These are phyloP conservation scores for Epinotia nisella DNA, from an alignment of 2,888 invertebrate species.

Conservation along the genomic window DNA sequence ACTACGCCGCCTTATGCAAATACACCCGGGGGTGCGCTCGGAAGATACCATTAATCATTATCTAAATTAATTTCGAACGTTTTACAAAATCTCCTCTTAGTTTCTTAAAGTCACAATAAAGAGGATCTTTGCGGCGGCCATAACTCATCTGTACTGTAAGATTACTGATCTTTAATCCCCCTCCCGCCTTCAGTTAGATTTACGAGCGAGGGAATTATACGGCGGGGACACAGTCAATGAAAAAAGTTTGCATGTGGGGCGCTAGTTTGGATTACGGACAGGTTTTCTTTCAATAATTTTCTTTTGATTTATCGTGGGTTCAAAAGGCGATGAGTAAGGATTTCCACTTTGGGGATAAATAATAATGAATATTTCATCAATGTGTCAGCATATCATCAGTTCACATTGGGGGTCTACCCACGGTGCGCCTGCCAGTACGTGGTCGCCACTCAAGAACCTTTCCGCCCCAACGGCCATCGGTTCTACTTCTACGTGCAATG, in stretches of 20 bases:
- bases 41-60: conserved; percentile 82
- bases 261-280: conserved; percentile 48
- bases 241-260: conserved; percentile 72
- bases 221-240: conserved; percentile 73
- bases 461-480: too few species aligned
- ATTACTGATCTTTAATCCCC: conserved; percentile 91
- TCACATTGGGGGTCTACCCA: too few species aligned
- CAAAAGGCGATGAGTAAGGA: not conserved
- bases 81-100: conserved; percentile 83
- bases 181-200: conserved; percentile 89
- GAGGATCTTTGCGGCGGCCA: conserved; percentile 81
- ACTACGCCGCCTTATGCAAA: conserved; percentile 76
- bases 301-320: conserved; percentile 33
- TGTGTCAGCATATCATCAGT: not conserved
- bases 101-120: conserved; percentile 85
- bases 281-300: conserved; percentile 47
- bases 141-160: conserved; percentile 88
- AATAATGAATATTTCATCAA: not conserved
- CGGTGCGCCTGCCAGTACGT: too few species aligned
- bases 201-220: conserved; percentile 88
- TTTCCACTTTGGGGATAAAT: not conserved
- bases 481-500: too few species aligned
- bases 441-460: too few species aligned
- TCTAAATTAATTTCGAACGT: conserved; percentile 84
- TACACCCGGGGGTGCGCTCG: conserved; percentile 66